A percentile compares a stretch with the other conserved stretches of the same genome.
phyloP scores from a whole-genome alignment of 2,888 invertebrate species.

The Synergus gifuensis region DNA sequence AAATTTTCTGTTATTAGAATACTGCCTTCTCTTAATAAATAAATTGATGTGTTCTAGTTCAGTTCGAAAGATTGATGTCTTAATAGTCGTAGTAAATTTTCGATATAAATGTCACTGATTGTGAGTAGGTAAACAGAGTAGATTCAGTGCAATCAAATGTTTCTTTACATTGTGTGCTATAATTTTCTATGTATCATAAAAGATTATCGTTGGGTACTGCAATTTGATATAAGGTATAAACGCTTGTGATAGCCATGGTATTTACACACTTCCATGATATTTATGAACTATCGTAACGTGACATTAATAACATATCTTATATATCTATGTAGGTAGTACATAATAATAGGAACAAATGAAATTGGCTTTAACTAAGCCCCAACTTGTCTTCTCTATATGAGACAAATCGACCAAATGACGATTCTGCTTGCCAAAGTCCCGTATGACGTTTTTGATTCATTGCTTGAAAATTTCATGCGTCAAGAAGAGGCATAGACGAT shows the following conservation, averaged over 20 bases:
- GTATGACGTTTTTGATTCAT: constrained; percentile 14
- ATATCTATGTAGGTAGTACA: not conserved
- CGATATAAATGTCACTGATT: not conserved
- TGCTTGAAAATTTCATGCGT: not conserved
- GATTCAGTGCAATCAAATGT: not conserved
- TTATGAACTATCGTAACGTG: not conserved
- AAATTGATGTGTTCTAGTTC: not conserved
- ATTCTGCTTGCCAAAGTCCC: not conserved
- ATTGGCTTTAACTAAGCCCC: not conserved
- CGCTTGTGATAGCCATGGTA: not conserved
- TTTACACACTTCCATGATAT: not conserved
- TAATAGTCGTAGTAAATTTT: not conserved
- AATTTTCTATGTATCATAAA: not conserved
- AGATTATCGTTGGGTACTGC: not conserved
- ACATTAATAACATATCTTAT: not conserved
- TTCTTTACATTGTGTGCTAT: not conserved
- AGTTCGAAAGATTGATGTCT: not conserved
- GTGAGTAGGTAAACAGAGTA: not conserved
- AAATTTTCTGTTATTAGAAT: too few relatives aligned
- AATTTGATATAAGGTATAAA: not conserved
- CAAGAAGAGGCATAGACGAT: not conserved
- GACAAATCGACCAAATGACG: constrained; percentile 2
- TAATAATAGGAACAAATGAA: constrained; percentile 2
- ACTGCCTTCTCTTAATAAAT: not conserved
- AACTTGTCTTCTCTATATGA: not conserved